Evolutionary conservation across 1,140 invertebrate species (phyloP).

Genomic region (Cephus cinctus): DNA sequence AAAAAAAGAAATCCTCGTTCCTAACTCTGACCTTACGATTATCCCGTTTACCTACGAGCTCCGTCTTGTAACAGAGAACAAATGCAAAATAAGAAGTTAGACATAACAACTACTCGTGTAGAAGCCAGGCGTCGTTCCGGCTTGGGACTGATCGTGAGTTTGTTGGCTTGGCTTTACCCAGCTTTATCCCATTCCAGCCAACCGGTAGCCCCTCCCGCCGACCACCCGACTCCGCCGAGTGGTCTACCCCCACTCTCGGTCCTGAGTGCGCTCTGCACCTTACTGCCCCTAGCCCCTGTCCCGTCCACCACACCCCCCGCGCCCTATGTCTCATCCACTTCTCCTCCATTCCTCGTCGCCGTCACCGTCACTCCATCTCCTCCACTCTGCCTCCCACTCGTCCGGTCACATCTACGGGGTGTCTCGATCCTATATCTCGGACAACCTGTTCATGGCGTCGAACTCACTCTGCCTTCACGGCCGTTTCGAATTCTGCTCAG

Average conservation of each 20-base stretch:
- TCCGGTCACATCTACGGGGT: conserved; percentile 27
- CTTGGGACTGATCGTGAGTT: conserved; percentile 49
- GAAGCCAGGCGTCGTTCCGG: conserved; percentile 39
- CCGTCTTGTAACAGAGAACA: too few relatives aligned
- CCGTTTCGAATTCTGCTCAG: too few relatives aligned
- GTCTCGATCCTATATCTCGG: too few relatives aligned
- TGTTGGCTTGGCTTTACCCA: conserved; percentile 44
- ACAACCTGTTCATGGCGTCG: conserved; percentile 27
- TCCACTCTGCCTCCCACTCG: conserved; percentile 8
- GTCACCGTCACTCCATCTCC: conserved; percentile 20
- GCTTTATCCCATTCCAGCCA: neutral
- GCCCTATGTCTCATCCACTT: conserved; percentile 23
- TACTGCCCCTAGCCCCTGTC: conserved; percentile 25
- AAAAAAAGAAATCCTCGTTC: too few relatives aligned
- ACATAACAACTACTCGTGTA: too few relatives aligned
- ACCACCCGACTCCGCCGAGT: too few relatives aligned
- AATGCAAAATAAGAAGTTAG: conserved; percentile 3
- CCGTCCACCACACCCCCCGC: conserved; percentile 22
- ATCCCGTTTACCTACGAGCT: too few relatives aligned
- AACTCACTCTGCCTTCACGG: too few relatives aligned
- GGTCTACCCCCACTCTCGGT: too few relatives aligned
- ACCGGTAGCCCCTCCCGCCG: too few relatives aligned
- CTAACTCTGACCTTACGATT: too few relatives aligned
- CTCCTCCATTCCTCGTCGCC: conserved; percentile 14
- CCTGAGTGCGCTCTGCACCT: too few relatives aligned